These are phyloP conservation scores for Motacilla alba DNA, from an alignment of 2,113 vertebrate species.

Conservation along the genomic window DNA sequence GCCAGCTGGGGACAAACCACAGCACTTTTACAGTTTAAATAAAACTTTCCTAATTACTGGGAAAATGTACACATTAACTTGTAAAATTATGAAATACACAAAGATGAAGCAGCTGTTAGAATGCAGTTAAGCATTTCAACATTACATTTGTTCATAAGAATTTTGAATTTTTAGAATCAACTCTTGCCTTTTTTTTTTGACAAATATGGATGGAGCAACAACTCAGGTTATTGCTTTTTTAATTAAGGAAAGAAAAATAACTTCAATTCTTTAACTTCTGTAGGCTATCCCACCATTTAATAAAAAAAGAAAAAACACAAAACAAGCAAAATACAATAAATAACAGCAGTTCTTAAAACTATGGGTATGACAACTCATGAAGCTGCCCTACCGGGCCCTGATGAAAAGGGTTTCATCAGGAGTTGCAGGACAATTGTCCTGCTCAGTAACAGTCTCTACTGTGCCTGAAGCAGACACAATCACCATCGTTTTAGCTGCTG, in stretches of 20 bases:
- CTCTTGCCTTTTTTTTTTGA: not conserved
- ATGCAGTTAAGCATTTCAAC: not conserved
- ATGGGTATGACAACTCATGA: not conserved
- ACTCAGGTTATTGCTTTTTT: not conserved
- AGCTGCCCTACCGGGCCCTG: constrained; percentile 78
- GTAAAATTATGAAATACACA: not conserved
- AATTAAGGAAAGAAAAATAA: not conserved
- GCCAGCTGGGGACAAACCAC: not conserved
- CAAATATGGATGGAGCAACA: not conserved
- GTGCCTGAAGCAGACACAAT: constrained; percentile 81
- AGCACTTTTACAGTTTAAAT: not conserved
- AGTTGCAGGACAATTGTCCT: constrained; percentile 37
- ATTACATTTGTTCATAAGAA: not conserved
- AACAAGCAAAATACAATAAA: not conserved
- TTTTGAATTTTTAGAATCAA: not conserved
- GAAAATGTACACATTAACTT: not conserved
- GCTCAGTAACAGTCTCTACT: constrained; percentile 69
- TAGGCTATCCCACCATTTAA: not conserved
- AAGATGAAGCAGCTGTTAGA: not conserved
- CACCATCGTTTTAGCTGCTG: constrained; percentile 77
- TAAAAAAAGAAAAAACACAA: not conserved
- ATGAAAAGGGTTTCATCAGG: constrained; percentile 78
- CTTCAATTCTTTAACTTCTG: not conserved
- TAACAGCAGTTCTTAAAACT: not conserved
- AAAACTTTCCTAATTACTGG: not conserved